Conservation (phyloP, 2,888 invertebrate species). For the Nineta flava region DNA sequence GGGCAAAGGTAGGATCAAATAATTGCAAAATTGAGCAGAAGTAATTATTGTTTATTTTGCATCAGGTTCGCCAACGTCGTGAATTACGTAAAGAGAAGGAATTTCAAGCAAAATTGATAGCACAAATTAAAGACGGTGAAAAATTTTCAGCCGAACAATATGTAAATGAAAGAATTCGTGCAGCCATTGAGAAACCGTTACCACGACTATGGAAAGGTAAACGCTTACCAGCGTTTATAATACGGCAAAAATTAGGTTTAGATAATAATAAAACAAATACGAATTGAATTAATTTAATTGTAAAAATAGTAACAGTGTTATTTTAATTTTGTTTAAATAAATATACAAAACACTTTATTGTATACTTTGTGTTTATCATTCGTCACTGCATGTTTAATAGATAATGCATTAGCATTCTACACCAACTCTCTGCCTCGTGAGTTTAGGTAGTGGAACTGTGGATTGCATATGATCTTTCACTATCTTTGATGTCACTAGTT, state of each 20-base stretch:
- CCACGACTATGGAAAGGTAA: constrained; percentile 41
- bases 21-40: not conserved
- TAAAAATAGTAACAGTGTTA: no score
- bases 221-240: constrained; percentile 47
- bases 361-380: no score
- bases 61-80: constrained; percentile 45
- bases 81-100: constrained; percentile 59
- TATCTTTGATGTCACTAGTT: no score
- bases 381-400: no score
- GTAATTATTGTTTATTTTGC: constrained; percentile 12
- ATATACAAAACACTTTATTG: no score
- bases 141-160: constrained; percentile 60
- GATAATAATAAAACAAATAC: constrained; percentile 36
- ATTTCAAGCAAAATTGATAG: constrained; percentile 55
- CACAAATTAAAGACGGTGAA: constrained; percentile 54
- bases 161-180: constrained; percentile 43
- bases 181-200: constrained; percentile 42
- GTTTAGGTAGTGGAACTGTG: no score
- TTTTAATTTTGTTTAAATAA: no score
- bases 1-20: constrained; percentile 42
- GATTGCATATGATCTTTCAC: no score
- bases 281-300: constrained; percentile 21
- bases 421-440: no score
- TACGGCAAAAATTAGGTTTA: constrained; percentile 48
- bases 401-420: no score